These are phyloP conservation scores for Maccullochella peelii DNA, from an alignment of 2,113 vertebrate species.

Conservation along the genomic window DNA sequence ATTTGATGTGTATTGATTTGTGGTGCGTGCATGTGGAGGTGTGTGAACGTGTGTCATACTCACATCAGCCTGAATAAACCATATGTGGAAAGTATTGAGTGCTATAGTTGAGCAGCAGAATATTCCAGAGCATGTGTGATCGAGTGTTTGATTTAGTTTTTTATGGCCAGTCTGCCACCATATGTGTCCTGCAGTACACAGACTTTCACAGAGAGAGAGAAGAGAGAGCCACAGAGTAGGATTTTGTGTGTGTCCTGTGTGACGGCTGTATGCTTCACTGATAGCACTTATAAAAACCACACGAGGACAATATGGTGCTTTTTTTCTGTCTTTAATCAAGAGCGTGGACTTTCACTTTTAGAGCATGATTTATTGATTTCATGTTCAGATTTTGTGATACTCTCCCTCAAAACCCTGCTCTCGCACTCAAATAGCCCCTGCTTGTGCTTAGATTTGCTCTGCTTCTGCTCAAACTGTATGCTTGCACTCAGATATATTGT, in stretches of 20 bases:
- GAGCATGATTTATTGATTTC: no score
- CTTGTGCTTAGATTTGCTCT: no score
- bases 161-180: slow-evolving; percentile 28
- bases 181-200: slow-evolving; percentile 32
- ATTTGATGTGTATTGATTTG: slow-evolving; percentile 47
- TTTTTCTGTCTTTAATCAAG: no score
- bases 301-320: no score
- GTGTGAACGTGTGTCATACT: background rate
- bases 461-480: no score
- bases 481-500: no score
- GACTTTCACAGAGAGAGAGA: slow-evolving; percentile 14
- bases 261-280: slow-evolving; percentile 46
- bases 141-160: slow-evolving; percentile 26
- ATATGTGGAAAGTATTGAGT: background rate
- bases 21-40: background rate
- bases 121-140: slow-evolving; percentile 26
- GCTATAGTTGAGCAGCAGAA: slow-evolving; percentile 22
- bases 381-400: no score
- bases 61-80: background rate
- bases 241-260: slow-evolving; percentile 36
- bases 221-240: background rate
- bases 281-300: slow-evolving; percentile 37
- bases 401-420: no score
- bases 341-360: no score
- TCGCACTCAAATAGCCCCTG: no score